phyloP scores from a whole-genome alignment of 1,140 invertebrate species.

The Sitobion miscanthi region DNA sequence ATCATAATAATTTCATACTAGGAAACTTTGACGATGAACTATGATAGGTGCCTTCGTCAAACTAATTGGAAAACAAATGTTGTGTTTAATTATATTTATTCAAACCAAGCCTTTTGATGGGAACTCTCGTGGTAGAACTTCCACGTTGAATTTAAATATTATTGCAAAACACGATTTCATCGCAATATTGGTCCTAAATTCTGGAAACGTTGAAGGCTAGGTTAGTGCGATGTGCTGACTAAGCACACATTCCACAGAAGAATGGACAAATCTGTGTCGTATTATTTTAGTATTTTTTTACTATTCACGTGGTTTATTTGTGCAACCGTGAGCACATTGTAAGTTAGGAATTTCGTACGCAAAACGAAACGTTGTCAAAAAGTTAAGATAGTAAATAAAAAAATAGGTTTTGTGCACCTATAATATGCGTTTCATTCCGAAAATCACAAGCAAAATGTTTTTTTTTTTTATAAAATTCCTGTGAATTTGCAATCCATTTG shows the following conservation, averaged over 20 bases:
- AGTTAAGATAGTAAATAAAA: background rate
- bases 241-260: background rate
- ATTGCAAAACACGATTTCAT: background rate
- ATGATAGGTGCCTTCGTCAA: background rate
- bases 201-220: background rate
- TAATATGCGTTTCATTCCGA: background rate
- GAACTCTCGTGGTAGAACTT: background rate
- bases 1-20: background rate
- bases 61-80: background rate
- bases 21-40: background rate
- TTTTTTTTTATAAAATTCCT: background rate
- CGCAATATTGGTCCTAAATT: background rate
- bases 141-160: background rate
- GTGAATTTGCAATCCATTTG: background rate
- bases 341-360: background rate
- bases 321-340: background rate
- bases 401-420: background rate
- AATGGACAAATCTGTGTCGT: background rate
- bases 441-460: background rate
- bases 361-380: background rate
- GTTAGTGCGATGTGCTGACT: background rate
- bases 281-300: background rate
- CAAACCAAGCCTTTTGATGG: background rate
- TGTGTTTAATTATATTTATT: background rate
- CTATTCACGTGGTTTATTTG: background rate